A percentile compares a stretch with the other conserved stretches of the same genome.
Evolutionary conservation across 2,797 vertebrate species (phyloP).

Genomic region (Heliangelus exortis): DNA sequence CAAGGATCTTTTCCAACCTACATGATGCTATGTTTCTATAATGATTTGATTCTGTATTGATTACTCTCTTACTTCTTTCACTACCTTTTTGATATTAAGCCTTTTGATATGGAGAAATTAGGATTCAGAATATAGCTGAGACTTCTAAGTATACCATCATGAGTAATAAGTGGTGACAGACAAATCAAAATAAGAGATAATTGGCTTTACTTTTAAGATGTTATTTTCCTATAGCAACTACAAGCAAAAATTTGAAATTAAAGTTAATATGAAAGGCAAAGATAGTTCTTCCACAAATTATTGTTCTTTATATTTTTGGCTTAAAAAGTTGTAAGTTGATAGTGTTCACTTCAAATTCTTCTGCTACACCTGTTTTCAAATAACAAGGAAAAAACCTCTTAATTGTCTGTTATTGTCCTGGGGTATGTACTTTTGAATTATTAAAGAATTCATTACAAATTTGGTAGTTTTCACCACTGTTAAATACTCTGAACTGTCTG

Average conservation of each 20-base stretch:
- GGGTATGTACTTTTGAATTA: not conserved
- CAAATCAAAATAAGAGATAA: conserved; percentile 53
- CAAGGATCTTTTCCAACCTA: not conserved
- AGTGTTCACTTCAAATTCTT: not conserved
- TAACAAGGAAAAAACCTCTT: not conserved
- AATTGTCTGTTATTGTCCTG: not conserved
- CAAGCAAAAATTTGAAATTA: not conserved
- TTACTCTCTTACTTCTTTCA: not conserved
- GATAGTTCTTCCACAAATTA: not conserved
- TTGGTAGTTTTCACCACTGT: not conserved
- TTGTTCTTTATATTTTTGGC: not conserved
- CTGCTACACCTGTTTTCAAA: not conserved
- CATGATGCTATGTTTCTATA: not conserved
- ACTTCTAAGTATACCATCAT: conserved; percentile 36
- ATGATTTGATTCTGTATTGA: too few relatives aligned
- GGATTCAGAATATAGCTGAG: conserved; percentile 25
- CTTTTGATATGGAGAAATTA: conserved; percentile 21
- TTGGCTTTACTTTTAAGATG: conserved; percentile 17
- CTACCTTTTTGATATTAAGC: conserved; percentile 19
- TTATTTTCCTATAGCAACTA: conserved; percentile 17
- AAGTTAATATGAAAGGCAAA: not conserved
- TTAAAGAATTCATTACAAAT: not conserved
- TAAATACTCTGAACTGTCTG: not conserved
- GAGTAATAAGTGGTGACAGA: conserved; percentile 34
- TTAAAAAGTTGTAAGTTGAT: not conserved